Conservation (phyloP, 2,113 vertebrate species). For the Malurus cyaneus region DNA sequence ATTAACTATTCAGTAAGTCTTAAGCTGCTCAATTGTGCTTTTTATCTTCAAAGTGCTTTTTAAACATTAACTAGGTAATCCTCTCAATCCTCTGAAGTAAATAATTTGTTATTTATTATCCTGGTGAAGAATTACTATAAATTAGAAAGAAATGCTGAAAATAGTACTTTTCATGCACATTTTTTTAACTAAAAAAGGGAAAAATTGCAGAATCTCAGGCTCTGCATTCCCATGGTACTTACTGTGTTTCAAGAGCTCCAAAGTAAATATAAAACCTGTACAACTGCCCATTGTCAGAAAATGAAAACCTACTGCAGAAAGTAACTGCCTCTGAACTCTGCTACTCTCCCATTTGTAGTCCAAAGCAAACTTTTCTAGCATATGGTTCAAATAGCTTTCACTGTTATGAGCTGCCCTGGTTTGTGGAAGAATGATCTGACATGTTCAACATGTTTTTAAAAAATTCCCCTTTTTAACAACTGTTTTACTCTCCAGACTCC, state of each 20-base stretch:
- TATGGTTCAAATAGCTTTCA: background rate
- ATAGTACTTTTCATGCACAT: background rate
- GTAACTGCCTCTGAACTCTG: background rate
- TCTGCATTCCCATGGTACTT: background rate
- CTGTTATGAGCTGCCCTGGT: background rate
- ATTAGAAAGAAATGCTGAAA: conserved; percentile 37
- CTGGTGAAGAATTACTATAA: background rate
- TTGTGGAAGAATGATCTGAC: background rate
- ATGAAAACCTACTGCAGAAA: background rate
- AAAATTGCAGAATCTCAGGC: background rate
- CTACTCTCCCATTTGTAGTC: background rate
- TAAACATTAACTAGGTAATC: conserved; percentile 63
- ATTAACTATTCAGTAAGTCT: conserved; percentile 61
- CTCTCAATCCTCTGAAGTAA: conserved; percentile 46
- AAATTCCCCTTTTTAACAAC: background rate
- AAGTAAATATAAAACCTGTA: background rate
- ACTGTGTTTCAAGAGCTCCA: background rate
- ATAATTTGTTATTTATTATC: conserved; percentile 59
- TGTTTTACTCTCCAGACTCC: background rate
- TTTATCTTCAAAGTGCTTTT: conserved; percentile 66
- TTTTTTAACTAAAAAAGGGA: background rate
- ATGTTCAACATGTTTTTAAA: background rate
- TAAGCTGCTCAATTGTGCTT: conserved; percentile 37
- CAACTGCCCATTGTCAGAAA: background rate
- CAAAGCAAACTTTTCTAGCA: background rate